Percentiles rank a stretch among this genome's conserved stretches.
phyloP scores from a whole-genome alignment of 2,113 vertebrate species.

The Varanus komodoensis region DNA sequence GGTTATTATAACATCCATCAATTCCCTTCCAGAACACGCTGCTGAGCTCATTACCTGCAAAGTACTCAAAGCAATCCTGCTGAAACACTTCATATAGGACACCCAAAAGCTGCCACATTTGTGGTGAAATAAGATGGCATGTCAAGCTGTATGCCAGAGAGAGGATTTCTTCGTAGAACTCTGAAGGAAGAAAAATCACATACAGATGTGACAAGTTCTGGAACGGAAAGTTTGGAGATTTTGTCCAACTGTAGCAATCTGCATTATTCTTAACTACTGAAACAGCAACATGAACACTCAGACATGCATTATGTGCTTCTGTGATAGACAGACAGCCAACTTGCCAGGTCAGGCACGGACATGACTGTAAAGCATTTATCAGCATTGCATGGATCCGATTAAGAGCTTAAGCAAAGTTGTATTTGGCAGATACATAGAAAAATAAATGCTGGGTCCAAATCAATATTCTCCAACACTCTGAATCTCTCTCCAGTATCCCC shows the following conservation, averaged over 20 bases:
- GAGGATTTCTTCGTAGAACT: constrained; percentile 98
- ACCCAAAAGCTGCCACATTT: constrained; percentile 97
- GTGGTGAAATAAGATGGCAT: constrained; percentile 92
- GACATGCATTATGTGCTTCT: too few relatives aligned
- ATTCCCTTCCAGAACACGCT: background rate
- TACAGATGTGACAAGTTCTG: background rate
- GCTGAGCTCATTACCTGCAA: constrained; percentile 83
- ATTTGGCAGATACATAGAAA: background rate
- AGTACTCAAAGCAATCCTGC: constrained; percentile 96
- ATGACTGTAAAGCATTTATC: background rate
- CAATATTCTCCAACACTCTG: background rate
- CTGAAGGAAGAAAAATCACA: constrained; percentile 70
- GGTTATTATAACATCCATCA: background rate
- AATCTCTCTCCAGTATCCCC: background rate
- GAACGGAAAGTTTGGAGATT: constrained; percentile 25
- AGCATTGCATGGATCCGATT: background rate
- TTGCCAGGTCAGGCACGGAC: background rate
- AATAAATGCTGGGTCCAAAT: background rate
- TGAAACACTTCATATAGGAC: constrained; percentile 94
- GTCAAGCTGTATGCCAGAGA: constrained; percentile 95
- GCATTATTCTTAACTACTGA: background rate
- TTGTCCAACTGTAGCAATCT: background rate
- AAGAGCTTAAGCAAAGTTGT: background rate
- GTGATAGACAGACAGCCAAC: background rate
- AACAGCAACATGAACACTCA: background rate